phyloP scores from a whole-genome alignment of 92 coral and sea anemone genomes.

The Umimayanthus chanpuru region DNA sequence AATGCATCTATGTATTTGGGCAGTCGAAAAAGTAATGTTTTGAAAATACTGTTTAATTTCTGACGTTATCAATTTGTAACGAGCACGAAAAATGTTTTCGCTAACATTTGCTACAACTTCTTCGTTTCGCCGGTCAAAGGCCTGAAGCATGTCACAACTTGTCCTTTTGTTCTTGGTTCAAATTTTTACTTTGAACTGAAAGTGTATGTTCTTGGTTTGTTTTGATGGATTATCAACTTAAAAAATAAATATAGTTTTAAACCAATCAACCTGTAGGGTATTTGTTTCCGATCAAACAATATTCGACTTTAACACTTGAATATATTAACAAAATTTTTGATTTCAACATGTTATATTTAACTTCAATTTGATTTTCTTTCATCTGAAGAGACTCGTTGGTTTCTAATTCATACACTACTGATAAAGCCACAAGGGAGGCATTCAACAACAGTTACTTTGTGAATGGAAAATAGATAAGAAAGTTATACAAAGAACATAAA shows the following conservation, averaged over 20 bases:
- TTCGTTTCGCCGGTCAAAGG: not conserved
- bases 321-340: not conserved
- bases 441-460: slow-evolving; percentile 26
- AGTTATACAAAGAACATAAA: slow-evolving; percentile 11
- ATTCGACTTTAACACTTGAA: not conserved
- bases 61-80: not conserved
- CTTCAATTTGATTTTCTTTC: slow-evolving; percentile 6
- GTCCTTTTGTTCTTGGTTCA: not conserved
- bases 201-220: not conserved
- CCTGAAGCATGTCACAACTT: not conserved
- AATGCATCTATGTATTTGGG: not conserved
- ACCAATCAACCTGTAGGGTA: slow-evolving; percentile 4
- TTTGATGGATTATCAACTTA: not conserved
- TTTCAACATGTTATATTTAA: not conserved
- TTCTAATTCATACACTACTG: not conserved
- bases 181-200: not conserved
- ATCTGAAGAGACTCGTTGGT: not conserved
- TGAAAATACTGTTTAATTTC: not conserved
- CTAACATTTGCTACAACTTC: not conserved
- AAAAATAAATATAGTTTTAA: not conserved
- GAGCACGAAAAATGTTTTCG: not conserved
- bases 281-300: not conserved
- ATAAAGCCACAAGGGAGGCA: not conserved
- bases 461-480: slow-evolving; percentile 17
- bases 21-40: not conserved